Conservation (phyloP, 1,140 invertebrate species). For the Campoletis sonorensis region DNA sequence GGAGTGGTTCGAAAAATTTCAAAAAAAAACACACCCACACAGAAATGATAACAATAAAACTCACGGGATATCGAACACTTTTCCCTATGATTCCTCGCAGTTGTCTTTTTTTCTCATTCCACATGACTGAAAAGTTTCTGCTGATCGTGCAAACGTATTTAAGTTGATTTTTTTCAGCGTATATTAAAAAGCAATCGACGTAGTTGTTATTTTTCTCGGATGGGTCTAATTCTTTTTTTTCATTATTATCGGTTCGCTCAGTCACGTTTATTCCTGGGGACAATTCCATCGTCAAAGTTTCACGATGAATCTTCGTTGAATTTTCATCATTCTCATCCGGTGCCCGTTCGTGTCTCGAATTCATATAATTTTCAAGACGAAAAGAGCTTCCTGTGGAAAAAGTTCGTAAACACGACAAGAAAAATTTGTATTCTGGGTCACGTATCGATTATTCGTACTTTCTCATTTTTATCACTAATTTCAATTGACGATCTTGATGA, state of each 20-base stretch:
- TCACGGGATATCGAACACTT: neutral
- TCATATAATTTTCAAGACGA: neutral
- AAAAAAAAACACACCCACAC: no score
- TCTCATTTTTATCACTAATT: neutral
- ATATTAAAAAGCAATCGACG: neutral
- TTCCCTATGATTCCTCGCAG: neutral
- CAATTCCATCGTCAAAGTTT: neutral
- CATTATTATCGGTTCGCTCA: neutral
- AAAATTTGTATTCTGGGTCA: no score
- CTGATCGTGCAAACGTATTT: neutral
- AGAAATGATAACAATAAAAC: neutral
- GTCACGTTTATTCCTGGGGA: neutral
- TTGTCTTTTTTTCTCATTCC: neutral
- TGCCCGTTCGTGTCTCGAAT: neutral
- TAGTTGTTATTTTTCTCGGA: neutral
- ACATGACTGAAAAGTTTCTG: neutral
- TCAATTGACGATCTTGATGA: neutral
- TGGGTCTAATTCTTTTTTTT: neutral
- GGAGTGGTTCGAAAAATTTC: neutral
- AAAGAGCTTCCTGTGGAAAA: neutral
- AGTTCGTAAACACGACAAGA: neutral
- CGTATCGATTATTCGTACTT: neutral
- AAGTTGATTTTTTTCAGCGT: neutral
- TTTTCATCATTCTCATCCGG: neutral
- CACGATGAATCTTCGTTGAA: neutral